These are phyloP conservation scores for Gobius niger DNA, from an alignment of 2,113 vertebrate species.

Conservation along the genomic window DNA sequence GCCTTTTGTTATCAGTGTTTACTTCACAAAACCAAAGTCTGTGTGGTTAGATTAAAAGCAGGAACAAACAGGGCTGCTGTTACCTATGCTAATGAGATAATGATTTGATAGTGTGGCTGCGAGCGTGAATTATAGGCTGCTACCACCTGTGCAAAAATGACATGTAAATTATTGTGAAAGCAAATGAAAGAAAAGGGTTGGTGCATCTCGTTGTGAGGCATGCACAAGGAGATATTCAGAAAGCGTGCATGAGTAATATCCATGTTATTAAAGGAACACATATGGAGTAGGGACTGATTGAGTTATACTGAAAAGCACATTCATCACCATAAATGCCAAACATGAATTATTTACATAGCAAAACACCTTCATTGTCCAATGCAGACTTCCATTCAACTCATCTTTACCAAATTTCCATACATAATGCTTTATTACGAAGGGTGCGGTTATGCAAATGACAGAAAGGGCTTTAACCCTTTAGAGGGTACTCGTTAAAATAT, in stretches of 20 bases:
- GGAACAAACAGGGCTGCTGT: background rate
- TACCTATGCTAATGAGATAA: slow-evolving; percentile 25
- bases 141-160: slow-evolving; percentile 9
- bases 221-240: background rate
- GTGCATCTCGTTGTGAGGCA: slow-evolving; percentile 12
- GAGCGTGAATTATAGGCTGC: slow-evolving; percentile 10
- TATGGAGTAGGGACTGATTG: slow-evolving; percentile 30
- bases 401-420: slow-evolving; percentile 2
- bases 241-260: background rate
- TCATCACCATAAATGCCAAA: slow-evolving; percentile 9
- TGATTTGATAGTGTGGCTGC: slow-evolving; percentile 17
- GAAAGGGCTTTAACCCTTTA: background rate
- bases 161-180: slow-evolving; percentile 5
- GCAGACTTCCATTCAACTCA: background rate
- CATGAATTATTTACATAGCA: slow-evolving; percentile 30
- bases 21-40: slow-evolving; percentile 8
- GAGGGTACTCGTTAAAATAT: too few relatives aligned
- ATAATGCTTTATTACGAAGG: slow-evolving; percentile 11
- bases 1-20: slow-evolving; percentile 18
- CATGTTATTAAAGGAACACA: background rate
- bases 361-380: slow-evolving; percentile 17
- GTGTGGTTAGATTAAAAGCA: slow-evolving; percentile 16
- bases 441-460: background rate
- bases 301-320: slow-evolving; percentile 27
- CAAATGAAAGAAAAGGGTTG: slow-evolving; percentile 9